These are phyloP conservation scores for Trisateles emortualis DNA, from an alignment of 2,888 invertebrate species.

Conservation along the genomic window DNA sequence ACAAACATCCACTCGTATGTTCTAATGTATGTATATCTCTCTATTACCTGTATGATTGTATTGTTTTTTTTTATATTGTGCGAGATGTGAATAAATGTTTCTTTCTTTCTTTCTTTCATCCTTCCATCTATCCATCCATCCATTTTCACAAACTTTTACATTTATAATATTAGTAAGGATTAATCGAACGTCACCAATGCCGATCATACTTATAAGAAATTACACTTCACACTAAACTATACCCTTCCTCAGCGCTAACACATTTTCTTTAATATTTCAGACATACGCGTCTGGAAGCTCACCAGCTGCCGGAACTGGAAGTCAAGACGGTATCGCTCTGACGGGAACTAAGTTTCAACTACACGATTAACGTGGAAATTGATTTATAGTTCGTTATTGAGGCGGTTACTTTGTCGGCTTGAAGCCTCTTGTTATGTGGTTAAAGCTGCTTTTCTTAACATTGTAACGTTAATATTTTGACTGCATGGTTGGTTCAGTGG, in stretches of 20 bases:
- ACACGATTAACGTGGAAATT: conserved; percentile 58
- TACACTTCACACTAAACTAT: background rate
- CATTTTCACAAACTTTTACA: no score
- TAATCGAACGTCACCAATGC: no score
- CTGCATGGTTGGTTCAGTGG: no score
- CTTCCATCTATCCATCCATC: no score
- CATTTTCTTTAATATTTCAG: conserved; percentile 5
- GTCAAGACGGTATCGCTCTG: conserved; percentile 61
- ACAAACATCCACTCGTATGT: no score
- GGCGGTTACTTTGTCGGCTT: conserved; percentile 22
- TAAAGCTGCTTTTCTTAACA: background rate
- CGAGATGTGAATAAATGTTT: no score
- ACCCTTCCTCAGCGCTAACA: background rate
- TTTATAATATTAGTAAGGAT: no score
- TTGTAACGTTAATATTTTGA: no score
- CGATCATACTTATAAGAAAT: background rate
- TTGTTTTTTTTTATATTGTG: no score
- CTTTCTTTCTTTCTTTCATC: no score
- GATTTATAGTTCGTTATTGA: conserved; percentile 55
- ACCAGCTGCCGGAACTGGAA: conserved; percentile 53
- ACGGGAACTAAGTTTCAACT: conserved; percentile 56
- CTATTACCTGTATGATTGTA: no score
- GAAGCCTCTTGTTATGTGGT: conserved; percentile 19
- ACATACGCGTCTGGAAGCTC: conserved; percentile 41
- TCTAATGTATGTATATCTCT: no score